Percentiles rank a stretch among this genome's conserved stretches.
Conservation (phyloP, 1,140 invertebrate genomes). For the Pseudomyrmex flavicornis region DNA sequence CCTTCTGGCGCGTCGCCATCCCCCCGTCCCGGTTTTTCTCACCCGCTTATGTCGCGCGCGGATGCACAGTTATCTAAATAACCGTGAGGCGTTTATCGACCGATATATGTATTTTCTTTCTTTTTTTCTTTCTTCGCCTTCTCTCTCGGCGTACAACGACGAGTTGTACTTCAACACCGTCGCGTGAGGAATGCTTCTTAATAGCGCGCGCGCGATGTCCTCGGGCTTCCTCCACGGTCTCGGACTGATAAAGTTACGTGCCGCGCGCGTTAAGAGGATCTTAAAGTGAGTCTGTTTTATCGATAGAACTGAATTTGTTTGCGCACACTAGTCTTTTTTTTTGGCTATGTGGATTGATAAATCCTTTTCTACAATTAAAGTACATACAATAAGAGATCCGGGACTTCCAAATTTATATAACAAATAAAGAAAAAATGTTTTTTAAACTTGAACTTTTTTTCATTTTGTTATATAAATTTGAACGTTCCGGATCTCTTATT, state of each 20-base stretch:
- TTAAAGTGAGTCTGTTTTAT: too few relatives aligned
- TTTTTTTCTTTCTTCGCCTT: not conserved
- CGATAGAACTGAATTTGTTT: too few relatives aligned
- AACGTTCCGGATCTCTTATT: too few relatives aligned
- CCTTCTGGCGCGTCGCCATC: not conserved
- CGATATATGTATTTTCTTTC: constrained; percentile 50
- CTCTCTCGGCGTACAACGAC: constrained; percentile 2
- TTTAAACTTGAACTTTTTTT: too few relatives aligned
- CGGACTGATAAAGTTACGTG: constrained; percentile 22
- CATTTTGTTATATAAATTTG: too few relatives aligned
- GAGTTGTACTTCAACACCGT: constrained; percentile 50
- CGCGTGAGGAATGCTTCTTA: constrained; percentile 35
- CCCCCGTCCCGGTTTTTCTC: constrained; percentile 24
- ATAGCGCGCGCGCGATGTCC: constrained; percentile 10
- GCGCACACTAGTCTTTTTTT: too few relatives aligned
- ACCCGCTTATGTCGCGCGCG: constrained; percentile 39
- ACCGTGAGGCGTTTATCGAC: constrained; percentile 62
- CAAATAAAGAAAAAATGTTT: too few relatives aligned
- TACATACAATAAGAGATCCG: too few relatives aligned
- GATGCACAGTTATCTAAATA: constrained; percentile 65
- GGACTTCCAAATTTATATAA: too few relatives aligned
- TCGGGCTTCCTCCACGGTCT: not conserved
- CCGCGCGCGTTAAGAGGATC: not conserved
- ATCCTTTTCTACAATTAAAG: too few relatives aligned
- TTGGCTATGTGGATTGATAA: too few relatives aligned